Conservation (phyloP, 2,113 vertebrate genomes). For the Etheostoma cragini region DNA sequence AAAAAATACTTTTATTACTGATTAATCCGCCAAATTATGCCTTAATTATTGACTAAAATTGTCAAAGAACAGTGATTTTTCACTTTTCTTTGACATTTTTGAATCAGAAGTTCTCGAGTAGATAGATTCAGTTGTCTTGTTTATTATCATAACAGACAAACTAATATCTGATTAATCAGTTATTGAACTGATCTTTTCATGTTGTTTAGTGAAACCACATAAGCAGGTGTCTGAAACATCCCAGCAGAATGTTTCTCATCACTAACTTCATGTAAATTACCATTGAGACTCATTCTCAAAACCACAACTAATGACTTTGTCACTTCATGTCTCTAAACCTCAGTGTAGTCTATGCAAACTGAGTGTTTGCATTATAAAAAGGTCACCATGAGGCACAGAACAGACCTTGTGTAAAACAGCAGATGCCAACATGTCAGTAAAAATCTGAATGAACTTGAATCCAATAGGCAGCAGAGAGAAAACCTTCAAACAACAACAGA, state of each 20-base stretch:
- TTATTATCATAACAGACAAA: too few species aligned
- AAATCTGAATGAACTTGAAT: neutral
- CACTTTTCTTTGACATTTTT: too few species aligned
- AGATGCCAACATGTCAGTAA: neutral
- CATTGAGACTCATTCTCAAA: neutral
- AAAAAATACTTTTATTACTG: too few species aligned
- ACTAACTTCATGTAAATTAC: neutral
- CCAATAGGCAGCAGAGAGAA: conserved; percentile 1
- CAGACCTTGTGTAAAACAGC: neutral
- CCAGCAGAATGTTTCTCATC: neutral
- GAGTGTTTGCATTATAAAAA: neutral
- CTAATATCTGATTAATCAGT: neutral
- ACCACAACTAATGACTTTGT: neutral
- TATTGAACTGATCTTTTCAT: neutral
- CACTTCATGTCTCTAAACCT: neutral
- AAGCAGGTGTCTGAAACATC: neutral
- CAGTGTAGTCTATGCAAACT: neutral
- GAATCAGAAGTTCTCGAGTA: too few species aligned
- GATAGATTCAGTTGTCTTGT: too few species aligned
- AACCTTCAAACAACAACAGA: neutral
- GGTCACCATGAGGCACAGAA: neutral
- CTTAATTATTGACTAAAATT: too few species aligned
- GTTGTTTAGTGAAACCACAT: neutral
- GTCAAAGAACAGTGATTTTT: too few species aligned
- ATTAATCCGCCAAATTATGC: too few species aligned